phyloP scores from a whole-genome alignment of 1,140 invertebrate genomes.

The Drosophila repletoides region DNA sequence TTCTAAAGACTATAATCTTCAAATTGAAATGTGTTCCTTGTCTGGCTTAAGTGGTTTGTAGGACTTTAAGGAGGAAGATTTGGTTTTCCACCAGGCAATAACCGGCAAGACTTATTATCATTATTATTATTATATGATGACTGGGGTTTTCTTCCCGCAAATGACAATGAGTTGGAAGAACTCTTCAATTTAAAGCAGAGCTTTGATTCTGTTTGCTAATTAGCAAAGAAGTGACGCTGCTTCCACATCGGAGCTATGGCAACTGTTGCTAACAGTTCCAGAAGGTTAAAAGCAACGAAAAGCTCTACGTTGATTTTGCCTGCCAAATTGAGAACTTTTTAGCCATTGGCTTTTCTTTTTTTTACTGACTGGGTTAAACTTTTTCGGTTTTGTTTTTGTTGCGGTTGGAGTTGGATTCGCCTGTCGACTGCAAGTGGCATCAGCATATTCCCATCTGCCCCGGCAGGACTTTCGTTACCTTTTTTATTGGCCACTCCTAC shows the following conservation, averaged over 20 bases:
- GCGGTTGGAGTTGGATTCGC: constrained; percentile 16
- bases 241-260: no score
- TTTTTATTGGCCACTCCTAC: constrained; percentile 63
- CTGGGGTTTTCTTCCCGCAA: no score
- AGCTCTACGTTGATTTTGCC: constrained; percentile 33
- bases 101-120: constrained; percentile 86
- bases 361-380: constrained; percentile 46
- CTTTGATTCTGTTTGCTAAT: constrained; percentile 30
- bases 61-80: no score
- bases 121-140: constrained; percentile 89
- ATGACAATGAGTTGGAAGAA: not conserved
- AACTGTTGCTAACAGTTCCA: constrained; percentile 63
- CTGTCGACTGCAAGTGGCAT: constrained; percentile 47
- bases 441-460: no score
- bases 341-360: constrained; percentile 14
- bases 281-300: constrained; percentile 18
- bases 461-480: constrained; percentile 60
- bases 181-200: constrained; percentile 21
- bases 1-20: constrained; percentile 31
- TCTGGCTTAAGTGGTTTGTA: no score
- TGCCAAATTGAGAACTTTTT: constrained; percentile 67
- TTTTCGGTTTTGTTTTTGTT: constrained; percentile 22
- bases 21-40: constrained; percentile 16
- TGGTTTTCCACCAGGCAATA: not conserved
- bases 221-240: constrained; percentile 19